Conservation (phyloP, 2,113 vertebrate genomes). For the Chloroceryle aenea region DNA sequence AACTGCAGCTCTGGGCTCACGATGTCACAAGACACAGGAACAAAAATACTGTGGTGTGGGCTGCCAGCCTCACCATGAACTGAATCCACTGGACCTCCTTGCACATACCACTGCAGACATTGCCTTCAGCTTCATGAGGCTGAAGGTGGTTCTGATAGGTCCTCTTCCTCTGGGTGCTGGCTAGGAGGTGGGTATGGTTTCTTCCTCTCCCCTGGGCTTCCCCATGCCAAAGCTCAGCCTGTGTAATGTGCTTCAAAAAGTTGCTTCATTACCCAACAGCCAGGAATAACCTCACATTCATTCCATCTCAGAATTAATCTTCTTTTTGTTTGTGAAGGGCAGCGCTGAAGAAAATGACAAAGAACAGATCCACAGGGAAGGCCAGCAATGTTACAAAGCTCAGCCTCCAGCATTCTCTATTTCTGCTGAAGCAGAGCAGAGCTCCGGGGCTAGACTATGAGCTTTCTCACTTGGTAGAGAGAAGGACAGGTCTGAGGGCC, state of each 20-base stretch:
- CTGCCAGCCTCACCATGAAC: background rate
- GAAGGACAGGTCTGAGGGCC: slow-evolving; percentile 54
- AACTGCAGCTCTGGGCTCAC: background rate
- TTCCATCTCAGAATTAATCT: background rate
- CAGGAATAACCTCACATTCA: background rate
- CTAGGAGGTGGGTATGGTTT: background rate
- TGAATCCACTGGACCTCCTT: background rate
- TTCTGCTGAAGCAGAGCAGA: slow-evolving; percentile 2
- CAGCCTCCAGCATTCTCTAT: background rate
- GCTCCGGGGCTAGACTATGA: slow-evolving; percentile 6
- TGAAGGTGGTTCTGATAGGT: background rate
- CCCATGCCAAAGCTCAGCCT: background rate
- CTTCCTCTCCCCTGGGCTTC: background rate
- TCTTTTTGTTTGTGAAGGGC: background rate
- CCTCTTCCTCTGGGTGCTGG: background rate
- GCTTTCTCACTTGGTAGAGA: slow-evolving; percentile 9
- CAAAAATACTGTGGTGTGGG: background rate
- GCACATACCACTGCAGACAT: background rate
- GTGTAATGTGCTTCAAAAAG: background rate
- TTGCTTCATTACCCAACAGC: background rate
- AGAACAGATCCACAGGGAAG: background rate
- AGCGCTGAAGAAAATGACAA: background rate
- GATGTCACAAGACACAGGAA: background rate
- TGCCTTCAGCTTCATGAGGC: background rate
- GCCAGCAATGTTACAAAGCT: background rate